These are phyloP conservation scores for Dasyornis broadbenti DNA, from an alignment of 2,113 vertebrate species.

Conservation along the genomic window DNA sequence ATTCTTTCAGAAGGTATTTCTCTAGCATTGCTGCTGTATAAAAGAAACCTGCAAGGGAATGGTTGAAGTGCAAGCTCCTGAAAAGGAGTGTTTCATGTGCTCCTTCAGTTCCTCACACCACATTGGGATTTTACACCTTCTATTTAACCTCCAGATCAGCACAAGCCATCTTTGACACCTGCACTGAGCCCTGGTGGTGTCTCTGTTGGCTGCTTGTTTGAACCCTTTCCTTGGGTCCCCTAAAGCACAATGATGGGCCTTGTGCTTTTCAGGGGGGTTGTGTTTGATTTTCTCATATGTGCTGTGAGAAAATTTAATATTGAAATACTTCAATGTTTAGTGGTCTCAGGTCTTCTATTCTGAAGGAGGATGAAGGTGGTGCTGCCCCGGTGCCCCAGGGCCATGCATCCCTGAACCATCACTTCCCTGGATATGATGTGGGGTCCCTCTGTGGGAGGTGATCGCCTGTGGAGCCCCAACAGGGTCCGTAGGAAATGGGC, in stretches of 20 bases:
- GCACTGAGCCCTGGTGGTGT: too few species aligned
- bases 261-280: not conserved
- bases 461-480: not conserved
- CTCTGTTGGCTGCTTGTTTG: too few species aligned
- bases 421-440: not conserved
- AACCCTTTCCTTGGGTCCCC: not conserved
- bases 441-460: fast-evolving
- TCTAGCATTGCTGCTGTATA: not conserved
- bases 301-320: too few species aligned
- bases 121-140: not conserved
- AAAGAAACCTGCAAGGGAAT: not conserved
- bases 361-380: not conserved
- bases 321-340: not conserved
- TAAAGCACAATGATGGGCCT: not conserved
- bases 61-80: not conserved
- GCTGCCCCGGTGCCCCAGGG: not conserved
- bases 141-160: not conserved
- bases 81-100: not conserved
- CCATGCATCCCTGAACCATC: fast-evolving
- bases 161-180: not conserved
- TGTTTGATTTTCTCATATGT: not conserved
- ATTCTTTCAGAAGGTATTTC: not conserved
- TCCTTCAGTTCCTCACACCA: not conserved
- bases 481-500: fast-evolving
- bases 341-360: not conserved